phyloP scores from a whole-genome alignment of 2,113 vertebrate genomes.

The Caranx ignobilis region DNA sequence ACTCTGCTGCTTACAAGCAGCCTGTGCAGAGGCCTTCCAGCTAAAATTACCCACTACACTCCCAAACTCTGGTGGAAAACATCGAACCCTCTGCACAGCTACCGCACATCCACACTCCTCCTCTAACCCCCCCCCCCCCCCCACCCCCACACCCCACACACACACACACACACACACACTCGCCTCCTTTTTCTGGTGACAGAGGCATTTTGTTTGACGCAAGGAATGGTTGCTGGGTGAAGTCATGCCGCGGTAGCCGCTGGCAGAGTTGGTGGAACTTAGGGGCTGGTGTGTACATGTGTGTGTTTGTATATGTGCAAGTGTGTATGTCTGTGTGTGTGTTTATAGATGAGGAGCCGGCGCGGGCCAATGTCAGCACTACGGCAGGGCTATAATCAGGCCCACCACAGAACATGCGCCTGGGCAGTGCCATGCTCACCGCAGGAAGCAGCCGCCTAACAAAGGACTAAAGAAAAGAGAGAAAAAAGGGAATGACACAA shows the following conservation, averaged over 20 bases:
- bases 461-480: conserved; percentile 72
- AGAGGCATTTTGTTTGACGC: conserved; percentile 87
- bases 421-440: conserved; percentile 80
- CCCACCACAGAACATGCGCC: conserved; percentile 83
- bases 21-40: conserved; percentile 70
- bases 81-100: conserved; percentile 63
- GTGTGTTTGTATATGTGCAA: conserved; percentile 51
- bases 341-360: conserved; percentile 72
- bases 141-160: conserved; percentile 1
- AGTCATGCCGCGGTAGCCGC: conserved; percentile 84
- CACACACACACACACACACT: conserved; percentile 12
- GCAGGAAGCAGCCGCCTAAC: conserved; percentile 78
- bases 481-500: conserved; percentile 28
- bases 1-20: conserved; percentile 74
- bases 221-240: conserved; percentile 84
- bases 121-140: conserved; percentile 43
- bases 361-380: conserved; percentile 84
- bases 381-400: conserved; percentile 85
- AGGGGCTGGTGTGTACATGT: conserved; percentile 45
- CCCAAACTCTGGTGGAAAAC: conserved; percentile 83
- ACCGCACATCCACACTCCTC: conserved; percentile 71
- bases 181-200: conserved; percentile 85
- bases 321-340: conserved; percentile 62
- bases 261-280: conserved; percentile 84
- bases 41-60: conserved; percentile 83